Evolutionary conservation across 2,113 vertebrate genomes (phyloP), one percentile per base, ranked within the genome.

Genomic region (Alaudala cheleensis): DNA sequence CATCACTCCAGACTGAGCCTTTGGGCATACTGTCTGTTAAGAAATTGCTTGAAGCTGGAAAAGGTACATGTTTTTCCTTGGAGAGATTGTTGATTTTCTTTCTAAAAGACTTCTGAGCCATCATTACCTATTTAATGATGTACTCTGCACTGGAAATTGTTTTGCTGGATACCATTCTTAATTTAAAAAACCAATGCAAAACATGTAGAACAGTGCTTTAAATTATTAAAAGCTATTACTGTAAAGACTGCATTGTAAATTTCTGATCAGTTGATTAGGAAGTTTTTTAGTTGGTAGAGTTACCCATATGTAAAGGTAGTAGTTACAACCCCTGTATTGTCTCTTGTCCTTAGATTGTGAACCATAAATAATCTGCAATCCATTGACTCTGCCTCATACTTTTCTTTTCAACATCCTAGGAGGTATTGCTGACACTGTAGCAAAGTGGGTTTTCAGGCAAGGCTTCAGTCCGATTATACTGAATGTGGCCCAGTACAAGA

Each of bases 381-480:
- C n/a, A 23, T 20, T 91, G 61, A 28, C 47, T 78, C 1, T 51
- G 13, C 12, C 4, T 73, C 51, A 22, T 37, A 6, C 33, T 54
- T 62, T 45, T 53, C 29, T 66, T 65, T 56, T 40, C 20, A 29
- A 37, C 70, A 33, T 81, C 37, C 21, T 88, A 99, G 99, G 99
- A 45, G 98, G 98, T 24, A 97, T 99, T 92, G 99, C 99, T 9
- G 99, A 99, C 97, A 98, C 97, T 13, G 98, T 99, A 72, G 98
- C 99, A 37, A 99, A 99, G 96, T 99, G 99, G 99, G 97, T 99
- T 87, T 99, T 99, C 97, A 98, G 98, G 90, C 99, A 99, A 76
- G 98, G 97, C 93, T 77, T 99, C 84, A 95, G 95, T 71, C 99
- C 99, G 2, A 97, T 97, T 47, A 62, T 96, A 19, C 96, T 99